Conservation (phyloP, 2,797 vertebrate species). For the Anableps anableps region DNA sequence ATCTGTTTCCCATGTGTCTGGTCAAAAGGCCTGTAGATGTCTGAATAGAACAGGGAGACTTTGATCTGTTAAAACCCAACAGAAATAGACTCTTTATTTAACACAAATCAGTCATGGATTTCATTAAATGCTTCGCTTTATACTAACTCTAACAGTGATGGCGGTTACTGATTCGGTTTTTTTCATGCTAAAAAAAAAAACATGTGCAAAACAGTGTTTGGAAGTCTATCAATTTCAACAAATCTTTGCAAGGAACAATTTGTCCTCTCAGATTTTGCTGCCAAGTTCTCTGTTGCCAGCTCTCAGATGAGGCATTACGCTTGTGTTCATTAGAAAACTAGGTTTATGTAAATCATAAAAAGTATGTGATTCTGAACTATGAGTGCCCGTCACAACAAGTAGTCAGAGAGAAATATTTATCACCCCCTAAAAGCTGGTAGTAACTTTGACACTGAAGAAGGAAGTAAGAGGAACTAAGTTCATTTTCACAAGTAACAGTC, state of each 20-base stretch:
- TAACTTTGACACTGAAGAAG: neutral
- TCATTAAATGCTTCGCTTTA: neutral
- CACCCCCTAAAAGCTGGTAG: neutral
- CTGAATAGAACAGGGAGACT: constrained; percentile 39
- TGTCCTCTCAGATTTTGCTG: neutral
- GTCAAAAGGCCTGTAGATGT: constrained; percentile 41
- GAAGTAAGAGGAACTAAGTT: too few relatives aligned
- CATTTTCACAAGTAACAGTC: neutral
- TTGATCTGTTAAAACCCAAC: constrained; percentile 35
- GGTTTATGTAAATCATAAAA: neutral
- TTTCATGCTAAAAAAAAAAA: neutral
- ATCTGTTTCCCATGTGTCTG: constrained; percentile 76
- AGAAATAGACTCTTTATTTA: constrained; percentile 29
- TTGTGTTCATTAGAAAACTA: neutral
- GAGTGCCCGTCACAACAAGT: neutral
- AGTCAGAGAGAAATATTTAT: neutral
- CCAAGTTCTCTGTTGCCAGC: neutral
- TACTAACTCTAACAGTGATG: neutral
- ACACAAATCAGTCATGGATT: constrained; percentile 1
- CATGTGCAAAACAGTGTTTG: neutral
- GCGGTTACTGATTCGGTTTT: neutral
- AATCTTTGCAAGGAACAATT: neutral
- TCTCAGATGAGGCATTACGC: neutral
- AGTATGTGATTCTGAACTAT: neutral
- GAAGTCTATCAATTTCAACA: neutral